These are phyloP conservation scores for Pollimyrus isidori DNA, from an alignment of 2,113 vertebrate genomes.

Conservation along the genomic window DNA sequence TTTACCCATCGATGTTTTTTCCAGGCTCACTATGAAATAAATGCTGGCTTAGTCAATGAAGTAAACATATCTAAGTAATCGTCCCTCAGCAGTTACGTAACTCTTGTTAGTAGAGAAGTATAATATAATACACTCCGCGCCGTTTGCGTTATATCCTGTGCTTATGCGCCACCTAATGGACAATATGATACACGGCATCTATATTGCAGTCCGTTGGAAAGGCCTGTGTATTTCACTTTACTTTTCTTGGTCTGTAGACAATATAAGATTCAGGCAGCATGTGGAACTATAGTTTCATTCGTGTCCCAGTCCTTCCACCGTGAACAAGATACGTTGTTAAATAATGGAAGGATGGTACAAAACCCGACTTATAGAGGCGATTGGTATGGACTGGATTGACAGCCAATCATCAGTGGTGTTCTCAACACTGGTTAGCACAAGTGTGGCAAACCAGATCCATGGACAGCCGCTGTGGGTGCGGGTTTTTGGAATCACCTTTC, in stretches of 20 bases:
- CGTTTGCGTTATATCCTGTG: background rate
- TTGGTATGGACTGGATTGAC: background rate
- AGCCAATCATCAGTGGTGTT: background rate
- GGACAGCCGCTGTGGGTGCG: too few relatives aligned
- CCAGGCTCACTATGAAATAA: background rate
- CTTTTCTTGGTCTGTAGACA: background rate
- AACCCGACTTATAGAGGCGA: background rate
- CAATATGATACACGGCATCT: constrained; percentile 23
- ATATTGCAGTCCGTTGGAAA: background rate
- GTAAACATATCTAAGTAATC: background rate
- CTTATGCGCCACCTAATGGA: constrained; percentile 48
- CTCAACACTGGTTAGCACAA: background rate
- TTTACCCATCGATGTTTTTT: background rate
- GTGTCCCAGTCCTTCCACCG: background rate
- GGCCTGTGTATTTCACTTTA: background rate
- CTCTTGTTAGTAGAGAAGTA: background rate
- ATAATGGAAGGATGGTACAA: background rate
- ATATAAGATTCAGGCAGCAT: background rate
- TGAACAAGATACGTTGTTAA: background rate
- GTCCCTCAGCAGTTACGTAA: background rate
- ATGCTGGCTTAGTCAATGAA: background rate
- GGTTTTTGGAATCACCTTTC: too few relatives aligned
- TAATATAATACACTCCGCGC: background rate
- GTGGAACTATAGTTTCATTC: background rate
- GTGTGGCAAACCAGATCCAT: too few relatives aligned